Base-by-base conservation (phyloP, 1,140 invertebrate species). In the Chironomus tepperi region DNA sequence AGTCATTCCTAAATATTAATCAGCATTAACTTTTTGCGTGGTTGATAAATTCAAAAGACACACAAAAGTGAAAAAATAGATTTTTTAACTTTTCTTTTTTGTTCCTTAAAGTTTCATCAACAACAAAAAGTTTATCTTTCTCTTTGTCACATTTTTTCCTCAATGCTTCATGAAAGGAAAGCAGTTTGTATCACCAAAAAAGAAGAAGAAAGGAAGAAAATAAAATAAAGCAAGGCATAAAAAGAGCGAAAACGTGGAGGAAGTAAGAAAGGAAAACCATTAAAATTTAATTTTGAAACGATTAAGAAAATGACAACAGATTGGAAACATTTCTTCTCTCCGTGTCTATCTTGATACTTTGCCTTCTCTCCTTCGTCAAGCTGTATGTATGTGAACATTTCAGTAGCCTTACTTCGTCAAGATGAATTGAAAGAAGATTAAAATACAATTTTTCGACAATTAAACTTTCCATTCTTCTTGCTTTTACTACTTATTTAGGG, bases 241-340 rank as follows among this genome's bases (percentile, higher is more conserved):
- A n/a, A n/a, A n/a, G n/a, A n/a, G 76, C 74, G 80, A 73, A 77
- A 79, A 8, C 78, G 79, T 24, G 43, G 79, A 77, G 12, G 80
- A 80, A 67, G 81, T 80, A 57, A 57, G 47, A 57, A 57, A 57
- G 47, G 47, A 57, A 57, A 57, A 57, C 47, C 47, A 57, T 57
- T 57, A 57, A 57, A 57, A 57, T 57, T 57, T 57, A 57, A 57
- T 57, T 57, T 57, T 57, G 47, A 57, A 57, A 57, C 47, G 47
- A 57, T 57, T 57, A 57, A 57, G 47, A n/a, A 57, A 57, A 57
- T 57, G 47, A 57, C 47, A 57, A 57, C 47, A 57, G 47, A 57
- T 57, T 57, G 47, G 47, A 57, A 57, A 57, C 9, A 57, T 57
- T 57, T 57, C n/a, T 47, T 57, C n/a, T 57, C 24, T 34, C 24